phyloP scores from a whole-genome alignment of 2,888 invertebrate genomes.

The Sinelater perroti region DNA sequence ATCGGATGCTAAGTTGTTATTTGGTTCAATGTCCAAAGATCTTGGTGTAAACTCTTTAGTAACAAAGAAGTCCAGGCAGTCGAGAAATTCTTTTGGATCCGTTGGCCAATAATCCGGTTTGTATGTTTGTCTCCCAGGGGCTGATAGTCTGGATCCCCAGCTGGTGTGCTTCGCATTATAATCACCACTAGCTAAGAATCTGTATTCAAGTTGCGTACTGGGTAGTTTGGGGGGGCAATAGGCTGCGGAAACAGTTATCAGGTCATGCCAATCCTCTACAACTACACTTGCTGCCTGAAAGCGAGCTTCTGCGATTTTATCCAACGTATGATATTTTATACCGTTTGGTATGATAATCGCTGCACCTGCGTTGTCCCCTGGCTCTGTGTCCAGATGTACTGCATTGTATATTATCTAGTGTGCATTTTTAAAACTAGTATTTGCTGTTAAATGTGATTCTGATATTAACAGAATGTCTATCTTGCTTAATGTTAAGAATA shows the following conservation, averaged over 20 bases:
- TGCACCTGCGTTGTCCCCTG: conserved; percentile 30
- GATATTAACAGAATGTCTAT: conserved; percentile 35
- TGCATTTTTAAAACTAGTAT: conserved; percentile 31
- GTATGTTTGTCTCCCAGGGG: no score
- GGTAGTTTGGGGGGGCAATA: conserved; percentile 25
- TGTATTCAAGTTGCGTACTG: conserved; percentile 12
- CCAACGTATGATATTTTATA: conserved; percentile 32
- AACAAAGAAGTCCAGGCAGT: no score
- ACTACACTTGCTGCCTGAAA: conserved; percentile 20
- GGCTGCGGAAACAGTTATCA: conserved; percentile 19
- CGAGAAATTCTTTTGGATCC: no score
- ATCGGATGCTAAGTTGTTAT: no score
- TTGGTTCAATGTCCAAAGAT: no score
- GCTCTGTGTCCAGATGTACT: conserved; percentile 27
- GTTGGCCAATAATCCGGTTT: no score
- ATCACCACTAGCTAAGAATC: conserved; percentile 22
- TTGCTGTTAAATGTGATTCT: conserved; percentile 36
- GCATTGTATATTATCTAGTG: conserved; percentile 32
- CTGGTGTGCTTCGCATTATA: conserved; percentile 27
- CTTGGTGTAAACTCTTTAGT: no score
- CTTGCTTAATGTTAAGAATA: conserved; percentile 29
- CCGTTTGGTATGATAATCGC: conserved; percentile 31
- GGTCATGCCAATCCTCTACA: conserved; percentile 9
- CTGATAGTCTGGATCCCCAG: conserved; percentile 33
- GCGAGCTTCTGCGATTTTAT: conserved; percentile 18